Evolutionary conservation across 2,797 vertebrate species (phyloP), one percentile per base, ranked within the genome.

Genomic region (Xenops minutus): DNA sequence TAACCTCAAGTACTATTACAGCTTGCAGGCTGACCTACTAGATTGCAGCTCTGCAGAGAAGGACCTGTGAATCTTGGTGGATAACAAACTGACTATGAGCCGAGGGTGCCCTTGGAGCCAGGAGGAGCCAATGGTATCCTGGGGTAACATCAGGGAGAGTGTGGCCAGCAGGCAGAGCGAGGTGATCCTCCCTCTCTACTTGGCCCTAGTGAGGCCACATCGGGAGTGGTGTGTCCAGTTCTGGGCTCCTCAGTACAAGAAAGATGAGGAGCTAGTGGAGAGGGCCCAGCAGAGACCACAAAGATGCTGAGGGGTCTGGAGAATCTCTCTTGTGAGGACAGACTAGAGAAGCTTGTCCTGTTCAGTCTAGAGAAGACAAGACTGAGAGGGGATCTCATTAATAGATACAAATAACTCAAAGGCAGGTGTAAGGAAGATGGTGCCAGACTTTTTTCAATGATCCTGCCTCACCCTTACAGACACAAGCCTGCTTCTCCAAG

Each of bases 341-440:
- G 43, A 44, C 43, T 21, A 44, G 20, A 3, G 10, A 10, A 44
- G 43, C 43, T 44, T 44, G 43, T 19, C 43, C 19, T 44, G 43
- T 44, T 44, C 43, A 44, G 43, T 44, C 43, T 44, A 44, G 43
- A 44, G 43, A 44, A 44, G 43, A 21, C 19, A 44, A 44, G 43
- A 44, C 43, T 21, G 19, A 44, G 43, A 21, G 43, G 43, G 16
- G 3, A 56, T 64, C 30, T 64, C 41, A 29, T 39, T 43, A 34
- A 41, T 48, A 13, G 16, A 41, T 20, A 29, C 9, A 73, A 48
- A 39, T 73, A 9, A 16, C 24, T 64, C 30, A 56, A 39, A 73
- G 23, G 3, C 0, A 0, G 4, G 6, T 56, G 10, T 24, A 8
- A 29, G 49, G 49, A 51, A 29, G 26, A 51, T 51, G 27, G 15